These are phyloP conservation scores for Mesorhabditis spiculigera DNA, from an alignment of 2,888 invertebrate genomes.

Conservation along the genomic window DNA sequence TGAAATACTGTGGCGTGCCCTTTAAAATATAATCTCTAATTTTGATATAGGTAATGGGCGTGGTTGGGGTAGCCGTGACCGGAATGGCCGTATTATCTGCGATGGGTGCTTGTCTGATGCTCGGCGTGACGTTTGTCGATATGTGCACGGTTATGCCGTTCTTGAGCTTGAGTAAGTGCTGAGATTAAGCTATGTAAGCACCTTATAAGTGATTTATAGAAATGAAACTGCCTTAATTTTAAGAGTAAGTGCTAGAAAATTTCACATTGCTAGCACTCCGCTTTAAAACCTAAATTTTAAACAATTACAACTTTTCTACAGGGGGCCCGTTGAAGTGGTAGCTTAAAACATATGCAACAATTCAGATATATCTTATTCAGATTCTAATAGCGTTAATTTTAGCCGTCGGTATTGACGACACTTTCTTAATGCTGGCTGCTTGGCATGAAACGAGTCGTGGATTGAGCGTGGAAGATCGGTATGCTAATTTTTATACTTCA, in stretches of 20 bases:
- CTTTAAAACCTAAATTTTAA: no score
- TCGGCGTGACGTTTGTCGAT: constrained; percentile 86
- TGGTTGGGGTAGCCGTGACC: constrained; percentile 40
- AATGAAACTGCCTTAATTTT: no score
- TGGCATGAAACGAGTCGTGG: constrained; percentile 77
- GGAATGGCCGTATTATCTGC: constrained; percentile 79
- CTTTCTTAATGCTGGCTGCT: constrained; percentile 88
- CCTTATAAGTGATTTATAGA: no score
- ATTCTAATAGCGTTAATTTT: constrained; percentile 44
- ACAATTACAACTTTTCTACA: no score
- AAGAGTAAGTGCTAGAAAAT: no score
- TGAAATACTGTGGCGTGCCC: no score
- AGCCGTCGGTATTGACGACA: constrained; percentile 94
- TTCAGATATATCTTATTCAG: background rate
- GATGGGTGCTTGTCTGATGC: constrained; percentile 83
- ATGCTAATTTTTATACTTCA: constrained; percentile 4
- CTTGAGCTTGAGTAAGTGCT: constrained; percentile 82
- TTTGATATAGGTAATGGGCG: constrained; percentile 22
- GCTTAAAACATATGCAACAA: background rate
- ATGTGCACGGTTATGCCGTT: constrained; percentile 90
- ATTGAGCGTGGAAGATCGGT: constrained; percentile 63
- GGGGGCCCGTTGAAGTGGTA: no score
- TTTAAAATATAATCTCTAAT: background rate
- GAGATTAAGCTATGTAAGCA: background rate
- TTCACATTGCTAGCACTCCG: no score